These are phyloP conservation scores for Heliconius ethilla DNA, from an alignment of 2,888 invertebrate species.

Conservation along the genomic window DNA sequence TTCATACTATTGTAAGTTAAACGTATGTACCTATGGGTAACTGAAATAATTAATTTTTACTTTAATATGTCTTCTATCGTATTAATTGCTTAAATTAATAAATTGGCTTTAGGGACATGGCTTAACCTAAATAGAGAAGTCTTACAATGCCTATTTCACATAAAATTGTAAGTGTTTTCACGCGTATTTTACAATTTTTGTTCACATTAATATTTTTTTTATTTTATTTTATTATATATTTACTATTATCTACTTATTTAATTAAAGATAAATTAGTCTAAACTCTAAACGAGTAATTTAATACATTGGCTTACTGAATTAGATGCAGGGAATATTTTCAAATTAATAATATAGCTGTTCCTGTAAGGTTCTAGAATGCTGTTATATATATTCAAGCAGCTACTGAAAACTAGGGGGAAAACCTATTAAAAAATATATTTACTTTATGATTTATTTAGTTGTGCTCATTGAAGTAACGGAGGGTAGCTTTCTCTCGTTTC, in stretches of 20 bases:
- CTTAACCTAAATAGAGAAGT: constrained; percentile 30
- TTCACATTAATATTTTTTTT: no score
- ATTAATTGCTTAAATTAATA: constrained; percentile 12
- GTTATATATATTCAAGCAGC: no score
- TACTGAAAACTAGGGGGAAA: neutral
- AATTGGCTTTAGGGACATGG: constrained; percentile 31
- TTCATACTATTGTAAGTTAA: no score
- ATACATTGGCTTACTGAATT: neutral
- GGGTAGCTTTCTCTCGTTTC: constrained; percentile 74
- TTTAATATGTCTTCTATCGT: neutral
- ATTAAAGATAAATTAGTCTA: no score
- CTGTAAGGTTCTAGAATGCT: neutral
- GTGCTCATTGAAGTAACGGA: constrained; percentile 46
- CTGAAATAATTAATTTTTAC: neutral
- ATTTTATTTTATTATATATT: no score
- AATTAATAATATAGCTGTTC: neutral
- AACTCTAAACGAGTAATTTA: neutral
- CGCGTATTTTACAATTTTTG: constrained; percentile 3
- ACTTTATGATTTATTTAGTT: constrained; percentile 8
- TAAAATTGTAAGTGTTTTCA: constrained; percentile 11
- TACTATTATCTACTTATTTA: no score
- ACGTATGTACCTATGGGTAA: no score
- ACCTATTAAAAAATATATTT: neutral
- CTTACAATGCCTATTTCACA: neutral
- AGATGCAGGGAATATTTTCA: no score